Conservation (phyloP, 2,113 vertebrate genomes). For the Chlorocebus sabaeus region DNA sequence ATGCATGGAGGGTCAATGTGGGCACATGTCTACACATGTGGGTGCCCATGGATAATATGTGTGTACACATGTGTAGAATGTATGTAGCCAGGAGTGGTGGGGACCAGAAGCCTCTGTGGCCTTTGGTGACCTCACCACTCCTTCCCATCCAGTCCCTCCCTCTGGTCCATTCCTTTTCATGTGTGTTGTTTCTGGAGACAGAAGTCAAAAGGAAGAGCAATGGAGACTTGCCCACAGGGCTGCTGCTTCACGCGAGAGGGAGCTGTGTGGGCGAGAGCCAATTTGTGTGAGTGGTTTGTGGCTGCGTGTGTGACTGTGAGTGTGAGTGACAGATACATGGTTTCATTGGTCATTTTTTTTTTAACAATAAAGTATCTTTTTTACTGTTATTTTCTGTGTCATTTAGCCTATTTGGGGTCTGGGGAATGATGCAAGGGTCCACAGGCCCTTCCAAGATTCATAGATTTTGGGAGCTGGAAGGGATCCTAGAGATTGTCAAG, state of each 20-base stretch:
- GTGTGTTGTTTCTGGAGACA: constrained; percentile 23
- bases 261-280: not conserved
- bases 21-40: constrained; percentile 79
- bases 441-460: not conserved
- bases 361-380: constrained; percentile 75
- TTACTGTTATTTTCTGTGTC: constrained; percentile 57
- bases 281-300: accelerated
- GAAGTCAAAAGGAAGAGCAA: not conserved
- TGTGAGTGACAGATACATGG: not conserved
- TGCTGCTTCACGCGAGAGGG: not conserved
- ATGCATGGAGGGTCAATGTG: constrained; percentile 64
- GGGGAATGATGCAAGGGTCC: too few relatives aligned
- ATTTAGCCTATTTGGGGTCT: not conserved
- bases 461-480: not conserved
- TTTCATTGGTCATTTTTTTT: constrained; percentile 19
- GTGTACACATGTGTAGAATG: not conserved
- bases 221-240: not conserved
- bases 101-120: not conserved
- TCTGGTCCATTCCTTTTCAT: constrained; percentile 58
- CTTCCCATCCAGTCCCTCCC: not conserved
- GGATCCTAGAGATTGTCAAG: not conserved
- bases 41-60: constrained; percentile 13
- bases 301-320: not conserved
- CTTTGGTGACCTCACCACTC: not conserved
- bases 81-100: constrained; percentile 48